phyloP scores from a whole-genome alignment of 2,888 invertebrate genomes.

The Cinara cedri region DNA sequence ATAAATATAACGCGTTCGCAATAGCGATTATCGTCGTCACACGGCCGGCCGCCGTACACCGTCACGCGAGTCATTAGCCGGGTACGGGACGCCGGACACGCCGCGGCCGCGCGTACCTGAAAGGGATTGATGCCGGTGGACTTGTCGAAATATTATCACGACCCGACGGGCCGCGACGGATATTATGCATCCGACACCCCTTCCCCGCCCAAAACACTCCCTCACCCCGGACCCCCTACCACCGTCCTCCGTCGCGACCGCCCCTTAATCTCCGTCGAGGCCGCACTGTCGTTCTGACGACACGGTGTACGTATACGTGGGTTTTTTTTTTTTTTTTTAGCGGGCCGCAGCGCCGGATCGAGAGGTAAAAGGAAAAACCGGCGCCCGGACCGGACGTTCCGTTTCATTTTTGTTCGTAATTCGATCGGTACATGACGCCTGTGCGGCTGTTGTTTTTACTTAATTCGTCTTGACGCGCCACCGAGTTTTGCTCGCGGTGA shows the following conservation, averaged over 20 bases:
- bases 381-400: too few relatives aligned
- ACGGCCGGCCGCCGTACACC: conserved; percentile 12
- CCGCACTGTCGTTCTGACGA: neutral
- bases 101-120: conserved; percentile 24
- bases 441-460: too few relatives aligned
- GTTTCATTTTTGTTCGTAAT: too few relatives aligned
- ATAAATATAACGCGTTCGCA: conserved; percentile 14
- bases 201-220: neutral
- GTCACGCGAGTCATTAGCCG: conserved; percentile 53
- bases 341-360: neutral
- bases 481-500: too few relatives aligned
- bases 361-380: too few relatives aligned
- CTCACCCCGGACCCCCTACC: too few relatives aligned
- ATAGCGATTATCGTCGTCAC: neutral
- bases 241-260: neutral
- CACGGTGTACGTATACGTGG: neutral
- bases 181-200: neutral
- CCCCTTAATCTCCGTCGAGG: neutral
- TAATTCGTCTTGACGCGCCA: too few relatives aligned
- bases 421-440: too few relatives aligned
- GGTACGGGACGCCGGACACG: conserved; percentile 42
- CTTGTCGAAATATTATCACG: conserved; percentile 52
- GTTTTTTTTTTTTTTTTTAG: neutral
- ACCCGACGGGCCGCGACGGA: conserved; percentile 32
- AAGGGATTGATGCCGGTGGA: conserved; percentile 30